Conservation (phyloP, 2,797 vertebrate genomes). For the Aviceda leuphotes region DNA sequence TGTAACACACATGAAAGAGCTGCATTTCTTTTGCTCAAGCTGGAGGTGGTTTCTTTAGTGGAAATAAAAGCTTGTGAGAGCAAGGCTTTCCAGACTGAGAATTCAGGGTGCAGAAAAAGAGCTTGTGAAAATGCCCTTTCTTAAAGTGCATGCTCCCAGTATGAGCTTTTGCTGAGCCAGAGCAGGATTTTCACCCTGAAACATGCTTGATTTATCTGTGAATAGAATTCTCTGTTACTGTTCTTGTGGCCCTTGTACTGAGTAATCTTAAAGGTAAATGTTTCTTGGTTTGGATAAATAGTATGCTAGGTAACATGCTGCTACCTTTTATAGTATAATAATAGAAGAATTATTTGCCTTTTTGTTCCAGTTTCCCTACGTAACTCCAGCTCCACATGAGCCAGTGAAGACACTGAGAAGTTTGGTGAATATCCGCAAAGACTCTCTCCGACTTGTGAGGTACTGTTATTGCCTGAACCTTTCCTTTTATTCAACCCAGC, state of each 20-base stretch:
- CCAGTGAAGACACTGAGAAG: conserved; percentile 96
- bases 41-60: conserved; percentile 5
- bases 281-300: not conserved
- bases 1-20: conserved; percentile 23
- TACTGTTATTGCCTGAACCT: conserved; percentile 49
- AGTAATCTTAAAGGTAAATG: not conserved
- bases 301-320: not conserved
- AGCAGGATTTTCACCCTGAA: not conserved
- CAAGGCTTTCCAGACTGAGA: not conserved
- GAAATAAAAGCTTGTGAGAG: conserved; percentile 24
- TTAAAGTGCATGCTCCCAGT: not conserved
- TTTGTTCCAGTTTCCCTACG: conserved; percentile 90
- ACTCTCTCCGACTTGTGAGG: conserved; percentile 94
- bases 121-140: not conserved
- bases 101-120: not conserved
- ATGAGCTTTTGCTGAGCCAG: not conserved
- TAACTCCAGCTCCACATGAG: conserved; percentile 95
- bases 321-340: not conserved
- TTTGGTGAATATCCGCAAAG: conserved; percentile 97
- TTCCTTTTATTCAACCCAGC: not conserved
- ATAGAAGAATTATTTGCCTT: not conserved
- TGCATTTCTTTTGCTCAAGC: conserved; percentile 14
- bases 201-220: not conserved
- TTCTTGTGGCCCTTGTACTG: not conserved
- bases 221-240: not conserved